Evolutionary conservation across 1,140 invertebrate species (phyloP).

Genomic region (Drosophila grimshawi): DNA sequence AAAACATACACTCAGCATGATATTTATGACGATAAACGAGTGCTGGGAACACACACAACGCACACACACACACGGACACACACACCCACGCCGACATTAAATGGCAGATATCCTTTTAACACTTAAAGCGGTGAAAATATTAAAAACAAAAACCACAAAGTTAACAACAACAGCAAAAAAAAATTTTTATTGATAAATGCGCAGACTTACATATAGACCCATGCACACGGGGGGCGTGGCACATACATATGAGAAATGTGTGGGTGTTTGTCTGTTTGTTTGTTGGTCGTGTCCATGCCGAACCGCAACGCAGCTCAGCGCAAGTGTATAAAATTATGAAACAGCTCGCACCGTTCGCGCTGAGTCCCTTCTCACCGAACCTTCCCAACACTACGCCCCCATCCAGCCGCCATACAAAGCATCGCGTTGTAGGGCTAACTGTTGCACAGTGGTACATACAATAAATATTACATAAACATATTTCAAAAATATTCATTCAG

Average conservation of each 20-base stretch:
- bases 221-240: slow-evolving; percentile 15
- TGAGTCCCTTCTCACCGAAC: slow-evolving; percentile 45
- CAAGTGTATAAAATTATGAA: slow-evolving; percentile 82
- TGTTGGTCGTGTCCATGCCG: slow-evolving; percentile 65
- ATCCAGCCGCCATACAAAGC: neutral
- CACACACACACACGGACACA: slow-evolving; percentile 19
- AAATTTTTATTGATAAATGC: slow-evolving; percentile 80
- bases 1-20: slow-evolving; percentile 47
- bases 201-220: slow-evolving; percentile 56
- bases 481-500: too few species aligned
- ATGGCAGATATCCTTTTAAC: slow-evolving; percentile 82
- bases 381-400: slow-evolving; percentile 10
- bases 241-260: slow-evolving; percentile 6
- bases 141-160: slow-evolving; percentile 82
- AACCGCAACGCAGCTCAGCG: slow-evolving; percentile 72
- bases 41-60: slow-evolving; percentile 22
- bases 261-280: slow-evolving; percentile 29
- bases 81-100: slow-evolving; percentile 57
- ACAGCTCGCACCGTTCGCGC: slow-evolving; percentile 64
- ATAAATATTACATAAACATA: neutral
- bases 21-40: slow-evolving; percentile 76
- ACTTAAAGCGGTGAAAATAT: slow-evolving; percentile 82
- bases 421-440: slow-evolving; percentile 18
- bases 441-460: slow-evolving; percentile 2
- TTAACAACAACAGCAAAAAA: slow-evolving; percentile 52